Evolutionary conservation across 1,140 invertebrate genomes (phyloP), one percentile per base, ranked within the genome.

Genomic region (Sitodiplosis mosellana): DNA sequence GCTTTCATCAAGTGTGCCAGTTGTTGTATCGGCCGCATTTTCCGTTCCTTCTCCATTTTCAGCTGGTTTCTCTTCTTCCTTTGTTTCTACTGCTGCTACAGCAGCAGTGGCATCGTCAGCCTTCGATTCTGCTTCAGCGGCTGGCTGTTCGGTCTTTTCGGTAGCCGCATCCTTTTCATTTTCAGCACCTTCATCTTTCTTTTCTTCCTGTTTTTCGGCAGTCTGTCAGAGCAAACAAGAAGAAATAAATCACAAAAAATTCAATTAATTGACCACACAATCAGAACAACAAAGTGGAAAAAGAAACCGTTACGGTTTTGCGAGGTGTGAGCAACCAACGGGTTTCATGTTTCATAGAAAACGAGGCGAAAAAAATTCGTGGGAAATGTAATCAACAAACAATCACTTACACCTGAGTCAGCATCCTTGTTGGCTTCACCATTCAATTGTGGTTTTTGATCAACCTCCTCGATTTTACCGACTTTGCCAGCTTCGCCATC

Each of bases 381-480:
- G 27, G 3, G 27, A 27, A 27, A 27, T 27, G 27, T 3, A 27
- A n/a, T n/a, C n/a, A n/a, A n/a, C n/a, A 27, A 27, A 27, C 3
- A 27, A 27, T 27, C 27, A 27, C 27, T 27, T 27, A 27, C 27
- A 27, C 27, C 27, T 27, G 27, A 27, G 40, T 67, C 64, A 22
- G 60, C 63, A 55, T 74, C 75, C 51, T 75, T 76, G 59, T 81
- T 68, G 51, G 71, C 70, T 48, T 78, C 74, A 36, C 82, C 82
- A 55, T 85, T 85, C 47, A 71, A 71, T 69, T 65, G 76, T 67
- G 55, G 75, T 69, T 71, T 81, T 40, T 56, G 58, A 49, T 82
- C 80, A 18, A 74, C 65, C 59, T 83, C 81, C 48, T 80, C 78
- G 54, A 85, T 77, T 60, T 79, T 77, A 33, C 74, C 77, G 54